phyloP scores from a whole-genome alignment of 1,140 invertebrate species.

The Daktulosphaira vitifoliae region DNA sequence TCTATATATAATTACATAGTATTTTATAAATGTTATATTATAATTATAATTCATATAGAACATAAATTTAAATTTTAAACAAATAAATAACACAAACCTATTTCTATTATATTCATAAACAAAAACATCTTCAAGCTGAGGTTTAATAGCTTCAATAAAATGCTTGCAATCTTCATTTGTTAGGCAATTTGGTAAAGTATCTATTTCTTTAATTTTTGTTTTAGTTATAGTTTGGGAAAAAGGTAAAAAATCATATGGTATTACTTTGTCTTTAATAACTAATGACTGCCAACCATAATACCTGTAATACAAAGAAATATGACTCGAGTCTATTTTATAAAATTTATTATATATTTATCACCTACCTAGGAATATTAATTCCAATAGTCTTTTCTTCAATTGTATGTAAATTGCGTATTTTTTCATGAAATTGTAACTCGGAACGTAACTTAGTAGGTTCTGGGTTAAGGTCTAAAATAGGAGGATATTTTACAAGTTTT shows the following conservation, averaged over 20 bases:
- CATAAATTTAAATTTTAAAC: too few species aligned
- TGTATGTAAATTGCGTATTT: constrained; percentile 29
- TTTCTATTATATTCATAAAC: constrained; percentile 32
- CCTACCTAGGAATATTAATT: constrained; percentile 26
- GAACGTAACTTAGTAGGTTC: background rate
- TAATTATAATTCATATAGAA: too few species aligned
- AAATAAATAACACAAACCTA: constrained; percentile 7
- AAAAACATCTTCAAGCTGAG: constrained; percentile 35
- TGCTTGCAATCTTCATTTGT: constrained; percentile 31
- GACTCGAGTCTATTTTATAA: background rate
- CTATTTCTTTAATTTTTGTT: constrained; percentile 52
- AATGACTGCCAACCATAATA: constrained; percentile 66
- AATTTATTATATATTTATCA: background rate
- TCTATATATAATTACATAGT: background rate
- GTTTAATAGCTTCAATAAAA: constrained; percentile 31
- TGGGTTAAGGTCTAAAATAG: background rate
- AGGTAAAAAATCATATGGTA: constrained; percentile 59
- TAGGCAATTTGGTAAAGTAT: constrained; percentile 45
- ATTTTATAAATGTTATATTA: background rate
- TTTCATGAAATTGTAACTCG: constrained; percentile 12
- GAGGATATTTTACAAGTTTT: constrained; percentile 1
- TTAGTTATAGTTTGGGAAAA: constrained; percentile 61
- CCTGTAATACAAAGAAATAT: constrained; percentile 63
- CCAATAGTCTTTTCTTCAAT: constrained; percentile 34
- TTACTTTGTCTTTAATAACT: constrained; percentile 50